Evolutionary conservation across 2,888 invertebrate genomes (phyloP).

Genomic region (Microctonus aethiopoides): DNA sequence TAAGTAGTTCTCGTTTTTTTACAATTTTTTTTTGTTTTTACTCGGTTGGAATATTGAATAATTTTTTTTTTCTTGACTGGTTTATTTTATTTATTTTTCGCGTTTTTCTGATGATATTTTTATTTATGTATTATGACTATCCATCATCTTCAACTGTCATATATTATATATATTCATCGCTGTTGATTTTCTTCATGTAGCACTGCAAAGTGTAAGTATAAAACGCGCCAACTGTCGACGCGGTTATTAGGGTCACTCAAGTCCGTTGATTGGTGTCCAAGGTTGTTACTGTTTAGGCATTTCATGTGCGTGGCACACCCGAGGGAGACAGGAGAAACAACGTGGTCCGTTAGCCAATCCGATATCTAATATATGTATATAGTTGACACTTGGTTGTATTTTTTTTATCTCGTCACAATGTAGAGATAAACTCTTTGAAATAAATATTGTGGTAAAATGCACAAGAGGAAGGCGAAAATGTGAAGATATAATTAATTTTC

Average conservation of each 20-base stretch:
- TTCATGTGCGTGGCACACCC: constrained; percentile 42
- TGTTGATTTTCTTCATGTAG: constrained; percentile 15
- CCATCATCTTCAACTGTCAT: not conserved
- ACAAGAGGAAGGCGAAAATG: too few relatives aligned
- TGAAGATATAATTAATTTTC: too few relatives aligned
- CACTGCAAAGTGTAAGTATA: not conserved
- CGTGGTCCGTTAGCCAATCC: constrained; percentile 47
- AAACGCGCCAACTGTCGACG: constrained; percentile 42
- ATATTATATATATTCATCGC: too few relatives aligned
- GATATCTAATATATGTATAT: not conserved
- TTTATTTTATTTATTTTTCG: not conserved
- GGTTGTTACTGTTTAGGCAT: constrained; percentile 58
- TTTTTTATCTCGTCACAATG: too few relatives aligned
- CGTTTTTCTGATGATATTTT: not conserved
- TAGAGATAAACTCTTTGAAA: too few relatives aligned
- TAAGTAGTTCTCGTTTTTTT: too few relatives aligned
- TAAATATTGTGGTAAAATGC: too few relatives aligned
- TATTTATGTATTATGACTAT: not conserved
- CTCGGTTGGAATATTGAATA: too few relatives aligned
- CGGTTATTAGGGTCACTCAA: constrained; percentile 60
- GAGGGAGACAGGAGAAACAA: constrained; percentile 5
- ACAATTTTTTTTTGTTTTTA: too few relatives aligned
- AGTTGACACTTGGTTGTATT: too few relatives aligned
- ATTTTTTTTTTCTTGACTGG: not conserved
- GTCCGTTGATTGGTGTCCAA: constrained; percentile 57